phyloP scores from a whole-genome alignment of 2,888 invertebrate species.

The Phaedon cochleariae region DNA sequence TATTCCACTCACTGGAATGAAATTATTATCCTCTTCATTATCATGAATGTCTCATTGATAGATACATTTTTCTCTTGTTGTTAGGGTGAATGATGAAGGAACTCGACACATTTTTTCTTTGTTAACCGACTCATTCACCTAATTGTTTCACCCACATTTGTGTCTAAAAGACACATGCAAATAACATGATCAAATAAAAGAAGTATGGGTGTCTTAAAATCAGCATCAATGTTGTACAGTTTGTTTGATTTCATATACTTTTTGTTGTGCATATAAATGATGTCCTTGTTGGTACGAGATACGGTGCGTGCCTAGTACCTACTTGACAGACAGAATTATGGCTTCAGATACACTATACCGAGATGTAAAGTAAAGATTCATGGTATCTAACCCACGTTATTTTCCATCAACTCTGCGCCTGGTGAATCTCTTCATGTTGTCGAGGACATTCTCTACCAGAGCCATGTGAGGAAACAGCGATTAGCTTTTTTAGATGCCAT shows the following conservation, averaged over 20 bases:
- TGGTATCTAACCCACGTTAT: constrained; percentile 62
- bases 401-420: constrained; percentile 54
- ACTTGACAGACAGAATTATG: constrained; percentile 58
- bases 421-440: constrained; percentile 25
- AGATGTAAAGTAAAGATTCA: constrained; percentile 61
- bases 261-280: constrained; percentile 56
- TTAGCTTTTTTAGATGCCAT: too few species aligned
- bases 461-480: not conserved
- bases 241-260: constrained; percentile 58
- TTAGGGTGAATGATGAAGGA: too few species aligned
- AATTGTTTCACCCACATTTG: too few species aligned
- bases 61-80: too few species aligned
- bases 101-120: too few species aligned
- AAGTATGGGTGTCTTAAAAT: constrained; percentile 58
- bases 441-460: constrained; percentile 7
- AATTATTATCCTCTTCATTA: too few species aligned
- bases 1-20: too few species aligned
- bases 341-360: constrained; percentile 57
- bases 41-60: too few species aligned
- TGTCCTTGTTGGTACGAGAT: constrained; percentile 54
- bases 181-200: constrained; percentile 16
- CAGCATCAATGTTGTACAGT: constrained; percentile 55
- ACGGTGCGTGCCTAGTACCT: constrained; percentile 59
- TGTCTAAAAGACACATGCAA: not conserved
- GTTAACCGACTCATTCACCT: too few species aligned